These are phyloP conservation scores for Chondrosia reniformis DNA, from an alignment of 37 sponge, comb jelly and placozoan species.

Conservation along the genomic window DNA sequence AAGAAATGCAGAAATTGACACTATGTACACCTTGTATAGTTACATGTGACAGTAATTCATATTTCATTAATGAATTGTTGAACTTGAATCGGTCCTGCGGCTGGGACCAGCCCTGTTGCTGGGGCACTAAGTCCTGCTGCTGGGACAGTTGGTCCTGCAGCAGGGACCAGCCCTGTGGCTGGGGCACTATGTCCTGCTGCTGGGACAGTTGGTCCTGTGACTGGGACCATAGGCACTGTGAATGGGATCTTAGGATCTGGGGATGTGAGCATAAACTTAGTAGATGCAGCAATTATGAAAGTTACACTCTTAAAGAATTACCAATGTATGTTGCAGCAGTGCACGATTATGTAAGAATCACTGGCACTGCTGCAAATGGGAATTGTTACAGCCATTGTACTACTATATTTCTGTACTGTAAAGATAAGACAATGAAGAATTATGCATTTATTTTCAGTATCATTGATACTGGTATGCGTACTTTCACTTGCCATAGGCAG, in stretches of 20 bases:
- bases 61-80: neutral
- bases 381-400: neutral
- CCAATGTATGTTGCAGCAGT: neutral
- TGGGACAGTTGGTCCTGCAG: neutral
- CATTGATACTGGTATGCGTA: neutral
- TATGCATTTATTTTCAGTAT: neutral
- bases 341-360: neutral
- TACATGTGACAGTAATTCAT: too few species aligned
- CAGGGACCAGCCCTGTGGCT: slow-evolving; percentile 4
- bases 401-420: neutral
- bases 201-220: neutral
- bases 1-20: too few species aligned
- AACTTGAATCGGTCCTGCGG: too few species aligned
- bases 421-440: neutral
- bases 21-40: too few species aligned
- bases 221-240: neutral
- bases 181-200: neutral
- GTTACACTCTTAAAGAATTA: neutral
- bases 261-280: neutral
- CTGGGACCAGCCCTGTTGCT: too few species aligned
- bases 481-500: too few species aligned
- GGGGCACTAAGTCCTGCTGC: slow-evolving; percentile 3
- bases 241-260: neutral
- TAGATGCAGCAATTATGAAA: neutral
- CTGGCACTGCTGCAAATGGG: neutral